Conservation (phyloP, 2,888 invertebrate genomes). For the Drosophila paramelanica region DNA sequence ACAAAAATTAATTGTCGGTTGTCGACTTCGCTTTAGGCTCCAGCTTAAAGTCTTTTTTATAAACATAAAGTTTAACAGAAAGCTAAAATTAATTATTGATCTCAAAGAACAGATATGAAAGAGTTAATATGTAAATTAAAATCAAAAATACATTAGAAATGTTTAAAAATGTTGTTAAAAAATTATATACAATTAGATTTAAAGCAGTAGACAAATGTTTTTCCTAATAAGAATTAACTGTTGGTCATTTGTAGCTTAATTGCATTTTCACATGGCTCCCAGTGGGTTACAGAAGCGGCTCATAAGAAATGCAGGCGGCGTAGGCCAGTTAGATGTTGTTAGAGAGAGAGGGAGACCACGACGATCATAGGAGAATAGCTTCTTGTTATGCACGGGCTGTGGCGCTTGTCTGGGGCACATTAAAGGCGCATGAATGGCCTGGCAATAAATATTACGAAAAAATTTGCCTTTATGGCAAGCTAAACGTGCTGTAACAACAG, state of each 20-base stretch:
- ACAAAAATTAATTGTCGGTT: background rate
- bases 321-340: conserved; percentile 69
- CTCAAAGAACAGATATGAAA: background rate
- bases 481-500: conserved; percentile 60
- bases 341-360: conserved; percentile 41
- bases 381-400: conserved; percentile 77
- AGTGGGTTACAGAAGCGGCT: conserved; percentile 38
- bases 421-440: conserved; percentile 79
- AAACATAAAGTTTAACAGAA: background rate
- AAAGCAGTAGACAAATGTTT: background rate
- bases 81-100: background rate
- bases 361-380: conserved; percentile 40
- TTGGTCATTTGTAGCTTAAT: conserved; percentile 53
- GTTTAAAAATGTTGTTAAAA: background rate
- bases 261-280: conserved; percentile 57
- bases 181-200: background rate
- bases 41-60: background rate
- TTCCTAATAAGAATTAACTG: conserved; percentile 28
- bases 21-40: background rate
- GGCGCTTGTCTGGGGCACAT: conserved; percentile 80
- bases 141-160: too few relatives aligned
- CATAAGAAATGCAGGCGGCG: conserved; percentile 75
- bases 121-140: background rate
- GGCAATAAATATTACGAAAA: conserved; percentile 76
- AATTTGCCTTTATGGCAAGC: conserved; percentile 79